These are phyloP conservation scores for Thaleichthys pacificus DNA, from an alignment of 2,797 vertebrate genomes.

Conservation along the genomic window DNA sequence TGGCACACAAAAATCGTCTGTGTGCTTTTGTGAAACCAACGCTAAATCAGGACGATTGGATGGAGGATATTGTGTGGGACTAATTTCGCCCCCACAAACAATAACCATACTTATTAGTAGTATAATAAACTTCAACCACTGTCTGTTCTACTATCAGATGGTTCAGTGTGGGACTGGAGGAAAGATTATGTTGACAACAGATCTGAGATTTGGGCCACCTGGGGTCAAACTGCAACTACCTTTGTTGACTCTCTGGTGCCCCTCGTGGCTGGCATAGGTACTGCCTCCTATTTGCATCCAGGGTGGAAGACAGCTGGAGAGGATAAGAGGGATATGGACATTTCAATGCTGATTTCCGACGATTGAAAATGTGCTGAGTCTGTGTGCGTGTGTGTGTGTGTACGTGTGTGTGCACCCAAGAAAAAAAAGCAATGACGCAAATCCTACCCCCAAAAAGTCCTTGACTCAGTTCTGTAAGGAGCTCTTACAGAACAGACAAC, in stretches of 20 bases:
- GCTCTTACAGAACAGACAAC: constrained; percentile 41
- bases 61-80: no score
- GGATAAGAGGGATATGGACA: not conserved
- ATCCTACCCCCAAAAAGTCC: constrained; percentile 32
- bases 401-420: not conserved
- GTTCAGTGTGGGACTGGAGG: not conserved
- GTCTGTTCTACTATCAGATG: not conserved
- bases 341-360: not conserved
- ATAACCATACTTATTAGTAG: not conserved
- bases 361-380: not conserved
- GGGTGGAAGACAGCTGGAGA: constrained; percentile 64
- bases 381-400: not conserved
- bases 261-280: constrained; percentile 49
- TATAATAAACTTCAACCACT: not conserved
- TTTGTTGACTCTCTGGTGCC: constrained; percentile 48
- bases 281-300: constrained; percentile 60
- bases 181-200: not conserved
- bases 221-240: constrained; percentile 47
- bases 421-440: not conserved
- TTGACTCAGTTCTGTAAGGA: constrained; percentile 35
- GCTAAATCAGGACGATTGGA: not conserved
- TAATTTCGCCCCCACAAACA: not conserved
- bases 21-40: no score
- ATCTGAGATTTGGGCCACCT: not conserved
- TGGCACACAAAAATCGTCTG: no score